These are phyloP conservation scores for Sorex araneus DNA, from an alignment of 2,113 vertebrate species.

Conservation along the genomic window DNA sequence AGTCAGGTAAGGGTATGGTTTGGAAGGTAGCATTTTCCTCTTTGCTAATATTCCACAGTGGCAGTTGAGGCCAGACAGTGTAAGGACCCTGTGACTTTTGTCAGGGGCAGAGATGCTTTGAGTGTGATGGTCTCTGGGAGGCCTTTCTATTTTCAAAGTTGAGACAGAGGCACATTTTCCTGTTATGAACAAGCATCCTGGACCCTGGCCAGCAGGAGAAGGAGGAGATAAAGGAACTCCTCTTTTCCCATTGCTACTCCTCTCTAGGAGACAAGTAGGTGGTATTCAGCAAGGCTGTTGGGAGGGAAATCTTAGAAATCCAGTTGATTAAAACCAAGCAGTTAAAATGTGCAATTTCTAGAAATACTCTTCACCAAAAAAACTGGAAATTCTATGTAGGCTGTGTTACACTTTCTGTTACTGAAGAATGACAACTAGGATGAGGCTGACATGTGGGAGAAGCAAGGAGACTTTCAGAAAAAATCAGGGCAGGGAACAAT, in stretches of 20 bases:
- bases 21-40: too few relatives aligned
- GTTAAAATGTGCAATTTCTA: not conserved
- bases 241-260: too few relatives aligned
- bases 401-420: not conserved
- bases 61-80: not conserved
- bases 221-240: not conserved
- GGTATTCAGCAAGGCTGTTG: not conserved
- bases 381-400: not conserved
- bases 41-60: not conserved
- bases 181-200: not conserved
- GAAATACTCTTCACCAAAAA: not conserved
- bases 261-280: not conserved
- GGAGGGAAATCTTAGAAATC: slow-evolving; percentile 23
- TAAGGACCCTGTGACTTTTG: not conserved
- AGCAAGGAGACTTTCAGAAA: not conserved
- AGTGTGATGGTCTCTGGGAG: not conserved
- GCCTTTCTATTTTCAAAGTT: not conserved
- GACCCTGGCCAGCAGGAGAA: not conserved
- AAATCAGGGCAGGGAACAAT: too few relatives aligned
- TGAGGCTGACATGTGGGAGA: not conserved
- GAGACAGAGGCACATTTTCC: not conserved
- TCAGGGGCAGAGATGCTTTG: not conserved
- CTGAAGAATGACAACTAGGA: not conserved
- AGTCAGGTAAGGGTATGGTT: not conserved
- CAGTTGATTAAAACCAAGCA: not conserved